Evolutionary conservation across 2,113 vertebrate genomes (phyloP).

Genomic region (Rallus limicola): DNA sequence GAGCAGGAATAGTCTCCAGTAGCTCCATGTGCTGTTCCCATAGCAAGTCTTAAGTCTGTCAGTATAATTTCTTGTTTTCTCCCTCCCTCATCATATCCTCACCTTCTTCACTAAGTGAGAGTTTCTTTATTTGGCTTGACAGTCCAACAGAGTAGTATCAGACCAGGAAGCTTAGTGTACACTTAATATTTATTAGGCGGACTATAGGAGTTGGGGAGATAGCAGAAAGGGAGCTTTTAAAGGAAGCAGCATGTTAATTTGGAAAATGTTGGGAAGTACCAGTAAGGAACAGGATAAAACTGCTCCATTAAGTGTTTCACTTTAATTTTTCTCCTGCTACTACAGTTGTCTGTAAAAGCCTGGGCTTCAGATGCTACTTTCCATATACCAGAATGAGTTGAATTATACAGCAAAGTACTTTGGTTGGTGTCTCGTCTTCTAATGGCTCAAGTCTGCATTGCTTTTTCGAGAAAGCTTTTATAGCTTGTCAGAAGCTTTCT

Average conservation of each 20-base stretch:
- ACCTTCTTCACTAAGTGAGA: not conserved
- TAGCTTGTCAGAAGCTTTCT: constrained; percentile 34
- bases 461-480: constrained; percentile 33
- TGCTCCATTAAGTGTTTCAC: not conserved
- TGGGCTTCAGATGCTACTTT: not conserved
- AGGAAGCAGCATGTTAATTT: not conserved
- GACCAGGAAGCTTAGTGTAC: not conserved
- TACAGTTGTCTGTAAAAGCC: not conserved
- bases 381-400: not conserved
- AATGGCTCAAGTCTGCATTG: not conserved
- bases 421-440: not conserved
- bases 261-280: not conserved
- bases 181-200: not conserved
- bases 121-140: not conserved
- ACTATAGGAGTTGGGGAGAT: not conserved
- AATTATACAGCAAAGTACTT: not conserved
- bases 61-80: not conserved
- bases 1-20: not conserved
- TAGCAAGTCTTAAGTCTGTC: not conserved
- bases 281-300: not conserved
- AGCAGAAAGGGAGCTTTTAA: not conserved
- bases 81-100: not conserved
- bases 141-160: not conserved
- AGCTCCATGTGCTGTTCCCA: fast-evolving
- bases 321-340: not conserved